Evolutionary conservation across 2,797 vertebrate species (phyloP).

Genomic region (Centroberyx gerrardi): DNA sequence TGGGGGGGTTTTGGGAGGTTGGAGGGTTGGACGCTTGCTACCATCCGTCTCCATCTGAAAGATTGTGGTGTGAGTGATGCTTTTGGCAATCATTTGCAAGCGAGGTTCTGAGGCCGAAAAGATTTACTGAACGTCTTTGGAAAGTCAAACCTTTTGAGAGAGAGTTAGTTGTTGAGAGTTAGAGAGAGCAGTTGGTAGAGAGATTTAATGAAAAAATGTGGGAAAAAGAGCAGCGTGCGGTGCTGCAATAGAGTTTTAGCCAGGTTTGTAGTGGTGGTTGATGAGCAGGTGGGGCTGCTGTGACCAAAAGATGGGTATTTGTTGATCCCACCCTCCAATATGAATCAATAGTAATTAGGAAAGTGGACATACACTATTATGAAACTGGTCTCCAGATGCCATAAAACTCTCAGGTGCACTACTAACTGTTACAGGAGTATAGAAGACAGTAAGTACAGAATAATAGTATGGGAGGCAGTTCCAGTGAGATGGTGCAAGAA

Average conservation of each 20-base stretch:
- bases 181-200: conserved; percentile 15
- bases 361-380: background rate
- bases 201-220: conserved; percentile 3
- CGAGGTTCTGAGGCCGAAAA: conserved; percentile 30
- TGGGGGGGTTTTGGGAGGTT: conserved; percentile 22
- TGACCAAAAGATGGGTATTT: conserved; percentile 14
- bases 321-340: background rate
- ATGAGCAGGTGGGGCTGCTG: background rate
- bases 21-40: conserved; percentile 45
- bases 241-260: background rate
- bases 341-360: background rate
- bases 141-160: conserved; percentile 23
- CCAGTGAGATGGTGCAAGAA: conserved; percentile 14
- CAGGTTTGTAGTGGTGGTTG: background rate
- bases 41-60: conserved; percentile 50
- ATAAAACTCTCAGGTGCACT: conserved; percentile 14
- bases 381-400: conserved; percentile 6
- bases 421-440: background rate
- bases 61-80: conserved; percentile 35
- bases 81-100: conserved; percentile 38
- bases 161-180: background rate
- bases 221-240: background rate
- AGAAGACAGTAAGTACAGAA: background rate
- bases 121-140: conserved; percentile 17
- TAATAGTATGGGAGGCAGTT: background rate